A percentile compares a stretch with the other conserved stretches of the same genome.
Conservation (phyloP, 2,113 vertebrate genomes). For the Corvus cornix region DNA sequence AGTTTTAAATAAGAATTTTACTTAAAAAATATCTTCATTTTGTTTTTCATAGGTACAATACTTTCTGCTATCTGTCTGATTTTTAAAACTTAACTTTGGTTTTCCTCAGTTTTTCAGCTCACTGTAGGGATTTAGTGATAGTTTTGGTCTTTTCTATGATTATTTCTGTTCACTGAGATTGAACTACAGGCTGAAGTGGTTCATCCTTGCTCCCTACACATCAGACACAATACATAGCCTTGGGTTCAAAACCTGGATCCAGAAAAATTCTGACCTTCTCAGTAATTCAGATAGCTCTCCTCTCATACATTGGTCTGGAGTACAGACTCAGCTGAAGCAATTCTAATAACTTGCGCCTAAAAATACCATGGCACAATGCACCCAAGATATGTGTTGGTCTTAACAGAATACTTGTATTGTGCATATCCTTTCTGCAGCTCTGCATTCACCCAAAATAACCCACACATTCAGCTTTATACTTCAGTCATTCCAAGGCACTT, state of each 20-base stretch:
- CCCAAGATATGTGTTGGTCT: not conserved
- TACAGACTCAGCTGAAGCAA: not conserved
- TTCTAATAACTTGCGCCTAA: not conserved
- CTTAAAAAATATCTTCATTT: not conserved
- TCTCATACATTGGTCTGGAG: not conserved
- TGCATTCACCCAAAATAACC: slow-evolving; percentile 16
- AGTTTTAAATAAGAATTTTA: not conserved
- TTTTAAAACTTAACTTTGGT: not conserved
- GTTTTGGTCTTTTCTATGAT: not conserved
- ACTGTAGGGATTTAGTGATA: not conserved
- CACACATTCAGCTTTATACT: not conserved
- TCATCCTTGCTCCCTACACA: not conserved
- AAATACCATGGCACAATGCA: not conserved
- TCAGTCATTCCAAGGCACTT: slow-evolving; percentile 25
- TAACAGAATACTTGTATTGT: not conserved
- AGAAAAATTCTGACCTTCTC: not conserved
- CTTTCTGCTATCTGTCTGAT: not conserved
- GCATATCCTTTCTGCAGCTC: not conserved
- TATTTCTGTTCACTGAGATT: not conserved
- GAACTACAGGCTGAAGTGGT: not conserved
- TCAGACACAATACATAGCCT: not conserved
- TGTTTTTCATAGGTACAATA: not conserved
- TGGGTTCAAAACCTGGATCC: not conserved
- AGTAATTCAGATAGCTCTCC: not conserved
- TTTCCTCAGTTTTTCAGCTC: not conserved